Percentiles rank a stretch among this genome's conserved stretches.
phyloP scores from a whole-genome alignment of 2,797 vertebrate species.

The Acipenser ruthenus region DNA sequence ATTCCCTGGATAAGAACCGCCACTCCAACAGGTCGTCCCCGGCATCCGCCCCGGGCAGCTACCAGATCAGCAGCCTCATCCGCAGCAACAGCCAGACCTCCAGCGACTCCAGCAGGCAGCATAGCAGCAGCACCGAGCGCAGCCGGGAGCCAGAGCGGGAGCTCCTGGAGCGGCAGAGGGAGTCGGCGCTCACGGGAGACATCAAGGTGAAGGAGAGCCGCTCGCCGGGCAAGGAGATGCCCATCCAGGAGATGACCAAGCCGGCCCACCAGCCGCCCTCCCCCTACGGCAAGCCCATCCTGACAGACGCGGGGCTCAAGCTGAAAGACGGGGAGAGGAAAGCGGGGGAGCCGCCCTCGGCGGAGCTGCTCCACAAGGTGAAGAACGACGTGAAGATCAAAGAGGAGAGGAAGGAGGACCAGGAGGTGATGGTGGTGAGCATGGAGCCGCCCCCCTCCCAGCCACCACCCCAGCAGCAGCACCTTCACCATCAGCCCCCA shows the following conservation, averaged over 20 bases:
- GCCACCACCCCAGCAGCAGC: constrained; percentile 32
- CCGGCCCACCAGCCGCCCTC: constrained; percentile 75
- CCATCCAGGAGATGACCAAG: constrained; percentile 73
- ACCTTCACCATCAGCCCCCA: constrained; percentile 66
- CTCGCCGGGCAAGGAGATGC: constrained; percentile 74
- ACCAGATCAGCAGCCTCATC: constrained; percentile 81
- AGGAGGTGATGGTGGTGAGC: constrained; percentile 76
- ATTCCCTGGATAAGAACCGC: constrained; percentile 79
- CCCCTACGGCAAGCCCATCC: constrained; percentile 73
- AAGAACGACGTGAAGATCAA: constrained; percentile 93
- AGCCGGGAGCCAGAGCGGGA: constrained; percentile 75
- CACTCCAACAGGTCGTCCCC: constrained; percentile 84
- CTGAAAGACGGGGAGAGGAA: constrained; percentile 82
- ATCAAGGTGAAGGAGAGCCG: constrained; percentile 87
- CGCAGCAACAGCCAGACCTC: constrained; percentile 83
- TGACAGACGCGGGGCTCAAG: constrained; percentile 70
- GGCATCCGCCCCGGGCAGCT: constrained; percentile 74
- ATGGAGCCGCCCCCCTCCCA: constrained; percentile 59
- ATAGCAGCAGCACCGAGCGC: constrained; percentile 68
- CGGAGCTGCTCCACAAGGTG: constrained; percentile 72
- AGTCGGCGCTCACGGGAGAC: constrained; percentile 59
- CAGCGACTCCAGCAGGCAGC: constrained; percentile 66
- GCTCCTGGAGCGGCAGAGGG: constrained; percentile 64
- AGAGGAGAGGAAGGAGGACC: constrained; percentile 89
- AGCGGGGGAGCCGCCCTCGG: constrained; percentile 47